phyloP scores from a whole-genome alignment of 1,140 invertebrate genomes.

The Lycorma delicatula region DNA sequence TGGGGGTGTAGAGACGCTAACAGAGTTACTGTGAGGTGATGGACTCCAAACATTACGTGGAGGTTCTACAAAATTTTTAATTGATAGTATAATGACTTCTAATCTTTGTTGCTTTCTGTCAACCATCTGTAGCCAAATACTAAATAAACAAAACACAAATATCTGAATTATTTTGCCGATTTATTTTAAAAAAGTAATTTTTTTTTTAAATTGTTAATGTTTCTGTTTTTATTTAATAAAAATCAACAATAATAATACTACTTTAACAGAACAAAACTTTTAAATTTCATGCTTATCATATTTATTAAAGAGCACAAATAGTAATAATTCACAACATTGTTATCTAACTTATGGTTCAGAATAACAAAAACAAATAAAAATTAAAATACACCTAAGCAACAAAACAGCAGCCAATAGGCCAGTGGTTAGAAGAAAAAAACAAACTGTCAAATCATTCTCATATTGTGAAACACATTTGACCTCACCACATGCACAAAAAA shows the following conservation, averaged over 20 bases:
- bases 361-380: no score
- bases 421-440: no score
- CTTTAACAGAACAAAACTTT: not conserved
- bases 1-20: slow-evolving; percentile 37
- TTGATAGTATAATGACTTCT: slow-evolving; percentile 61
- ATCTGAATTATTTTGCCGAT: not conserved
- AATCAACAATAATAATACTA: no score
- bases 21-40: slow-evolving; percentile 15
- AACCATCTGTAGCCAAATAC: slow-evolving; percentile 82
- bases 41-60: slow-evolving; percentile 32
- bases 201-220: not conserved
- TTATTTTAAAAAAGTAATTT: not conserved
- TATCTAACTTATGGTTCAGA: no score
- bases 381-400: no score
- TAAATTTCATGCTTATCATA: not conserved
- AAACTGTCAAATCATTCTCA: no score
- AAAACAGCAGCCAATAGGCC: no score
- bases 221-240: not conserved
- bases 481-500: no score
- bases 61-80: slow-evolving; percentile 63
- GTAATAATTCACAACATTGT: no score
- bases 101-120: slow-evolving; percentile 76
- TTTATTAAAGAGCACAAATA: no score
- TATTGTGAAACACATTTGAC: no score
- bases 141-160: slow-evolving; percentile 36